A percentile compares a stretch with the other conserved stretches of the same genome.
These are phyloP conservation scores for Gasterosteus aculeatus DNA, from an alignment of 2,113 vertebrate genomes.

Conservation along the genomic window DNA sequence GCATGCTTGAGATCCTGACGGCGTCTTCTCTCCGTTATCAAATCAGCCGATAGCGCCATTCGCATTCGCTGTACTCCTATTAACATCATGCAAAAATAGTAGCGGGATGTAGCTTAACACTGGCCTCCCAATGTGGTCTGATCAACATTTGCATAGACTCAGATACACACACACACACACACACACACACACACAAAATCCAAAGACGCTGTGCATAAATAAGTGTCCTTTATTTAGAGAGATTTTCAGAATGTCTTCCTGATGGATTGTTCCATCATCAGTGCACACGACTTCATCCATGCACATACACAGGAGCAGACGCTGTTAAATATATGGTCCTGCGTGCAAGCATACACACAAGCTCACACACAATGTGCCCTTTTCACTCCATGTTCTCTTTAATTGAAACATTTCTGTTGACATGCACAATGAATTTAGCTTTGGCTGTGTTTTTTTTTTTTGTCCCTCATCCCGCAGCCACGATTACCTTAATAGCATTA, in stretches of 20 bases:
- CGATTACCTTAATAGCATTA: slow-evolving; percentile 48
- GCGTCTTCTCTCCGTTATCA: no score
- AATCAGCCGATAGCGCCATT: no score
- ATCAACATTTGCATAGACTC: slow-evolving; percentile 10
- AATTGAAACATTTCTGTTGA: slow-evolving; percentile 43
- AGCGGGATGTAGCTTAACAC: neutral
- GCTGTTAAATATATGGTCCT: slow-evolving; percentile 1
- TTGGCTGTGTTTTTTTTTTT: slow-evolving; percentile 12
- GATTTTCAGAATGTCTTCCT: neutral
- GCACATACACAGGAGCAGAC: neutral
- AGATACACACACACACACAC: neutral
- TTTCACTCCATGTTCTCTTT: slow-evolving; percentile 28
- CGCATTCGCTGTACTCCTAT: no score
- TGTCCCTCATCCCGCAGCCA: slow-evolving; percentile 28
- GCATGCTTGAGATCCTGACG: no score
- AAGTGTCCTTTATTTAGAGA: slow-evolving; percentile 29
- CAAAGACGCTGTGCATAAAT: neutral
- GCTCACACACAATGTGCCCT: neutral
- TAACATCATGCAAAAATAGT: no score
- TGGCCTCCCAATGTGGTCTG: neutral
- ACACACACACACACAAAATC: neutral
- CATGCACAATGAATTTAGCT: slow-evolving; percentile 41
- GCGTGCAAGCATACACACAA: neutral
- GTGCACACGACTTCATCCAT: neutral
- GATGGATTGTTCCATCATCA: slow-evolving; percentile 21